phyloP scores from a whole-genome alignment of 2,797 vertebrate species.

The Hoplostethus mediterraneus region DNA sequence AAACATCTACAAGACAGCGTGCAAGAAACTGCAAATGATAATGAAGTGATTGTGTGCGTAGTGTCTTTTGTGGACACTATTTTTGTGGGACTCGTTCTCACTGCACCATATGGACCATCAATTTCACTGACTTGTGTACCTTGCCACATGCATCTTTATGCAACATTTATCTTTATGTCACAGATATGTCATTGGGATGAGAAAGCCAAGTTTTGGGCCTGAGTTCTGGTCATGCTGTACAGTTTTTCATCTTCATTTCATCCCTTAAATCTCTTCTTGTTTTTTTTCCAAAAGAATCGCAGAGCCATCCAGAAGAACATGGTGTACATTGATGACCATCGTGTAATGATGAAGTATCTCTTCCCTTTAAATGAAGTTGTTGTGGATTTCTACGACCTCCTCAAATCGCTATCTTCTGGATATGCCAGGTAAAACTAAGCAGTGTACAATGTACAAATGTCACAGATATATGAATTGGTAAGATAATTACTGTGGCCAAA shows the following conservation, averaged over 20 bases:
- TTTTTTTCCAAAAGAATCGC: constrained; percentile 81
- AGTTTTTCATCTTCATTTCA: too few species aligned
- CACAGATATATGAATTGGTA: background rate
- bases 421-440: constrained; percentile 91
- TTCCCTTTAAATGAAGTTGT: constrained; percentile 98
- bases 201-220: background rate
- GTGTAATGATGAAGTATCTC: constrained; percentile 95
- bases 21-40: background rate
- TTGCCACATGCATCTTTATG: too few species aligned
- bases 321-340: constrained; percentile 93
- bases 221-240: too few species aligned
- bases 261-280: background rate
- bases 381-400: constrained; percentile 95
- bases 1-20: background rate
- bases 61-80: background rate
- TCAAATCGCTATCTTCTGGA: constrained; percentile 96
- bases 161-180: too few species aligned
- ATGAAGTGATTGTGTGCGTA: background rate
- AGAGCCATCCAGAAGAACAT: constrained; percentile 94
- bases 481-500: background rate
- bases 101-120: background rate
- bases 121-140: background rate
- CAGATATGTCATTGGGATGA: background rate
- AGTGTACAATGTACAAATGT: background rate
- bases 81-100: background rate